Evolutionary conservation across 2,797 vertebrate species (phyloP), one percentile per base, ranked within the genome.

Genomic region (Agapornis canus): DNA sequence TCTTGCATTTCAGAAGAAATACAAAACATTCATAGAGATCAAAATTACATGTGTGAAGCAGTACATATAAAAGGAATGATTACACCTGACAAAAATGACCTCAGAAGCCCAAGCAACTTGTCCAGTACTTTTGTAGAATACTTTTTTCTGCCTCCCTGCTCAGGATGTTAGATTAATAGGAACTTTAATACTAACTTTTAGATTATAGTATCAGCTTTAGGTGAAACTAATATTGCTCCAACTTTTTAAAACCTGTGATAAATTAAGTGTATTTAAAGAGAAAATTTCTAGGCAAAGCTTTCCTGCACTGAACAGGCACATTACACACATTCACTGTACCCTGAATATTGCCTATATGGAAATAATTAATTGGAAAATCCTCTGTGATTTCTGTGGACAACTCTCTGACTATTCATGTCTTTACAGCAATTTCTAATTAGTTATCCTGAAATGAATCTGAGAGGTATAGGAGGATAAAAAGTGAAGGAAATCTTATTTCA

Each of bases 251-350:
- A 66, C 19, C 40, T 66, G 39, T 31, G 18, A 95, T 73, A 69
- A 96, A 95, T 54, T 71, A n/a, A 86, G 13, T 45, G 47, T 86
- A 78, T 92, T 93, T 85, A 95, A 91, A 82, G 76, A 94, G n/a
- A 93, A 91, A 80, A 70, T 31, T 68, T 92, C 66, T 52, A 86
- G 85, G 23, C 43, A 82, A 51, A 49, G 15, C 13, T 89, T 91
- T 94, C 26, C 47, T 90, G 32, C 27, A 86, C 83, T 63, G 64
- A 89, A 93, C 47, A 94, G 76, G 42, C 61, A 69, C 39, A 91
- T 87, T 82, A 86, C 7, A 48, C 13, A 40, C 6, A 66, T 64
- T n/a, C 54, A 69, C 49, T 87, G 14, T 52, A 61, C 32, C 32
- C 5, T 59, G 52, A 83, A 59, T 76, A 91, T 86, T 83, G 52